phyloP scores from a whole-genome alignment of 2,113 vertebrate genomes.

The Gopherus evgoodei region DNA sequence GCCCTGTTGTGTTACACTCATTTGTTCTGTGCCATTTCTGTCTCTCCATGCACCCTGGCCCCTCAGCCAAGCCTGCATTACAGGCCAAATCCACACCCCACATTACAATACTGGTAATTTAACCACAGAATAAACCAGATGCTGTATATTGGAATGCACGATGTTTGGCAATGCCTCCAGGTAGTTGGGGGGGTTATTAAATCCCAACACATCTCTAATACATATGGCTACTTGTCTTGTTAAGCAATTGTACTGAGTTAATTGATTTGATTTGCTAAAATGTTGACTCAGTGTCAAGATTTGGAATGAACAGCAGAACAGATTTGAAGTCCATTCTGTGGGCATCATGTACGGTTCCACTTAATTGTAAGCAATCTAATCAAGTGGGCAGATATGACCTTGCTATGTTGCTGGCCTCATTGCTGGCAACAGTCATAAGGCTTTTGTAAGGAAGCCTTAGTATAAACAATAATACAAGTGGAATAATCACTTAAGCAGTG shows the following conservation, averaged over 20 bases:
- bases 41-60: neutral
- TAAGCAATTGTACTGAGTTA: neutral
- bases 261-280: conserved; percentile 7
- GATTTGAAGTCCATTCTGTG: neutral
- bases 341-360: neutral
- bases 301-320: neutral
- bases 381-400: neutral
- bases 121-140: neutral
- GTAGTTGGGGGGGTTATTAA: neutral
- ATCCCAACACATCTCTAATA: neutral
- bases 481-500: neutral
- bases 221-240: neutral
- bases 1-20: neutral
- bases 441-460: neutral
- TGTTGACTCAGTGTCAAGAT: neutral
- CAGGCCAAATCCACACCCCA: neutral
- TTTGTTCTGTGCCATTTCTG: neutral
- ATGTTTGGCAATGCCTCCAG: neutral
- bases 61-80: rapidly evolving
- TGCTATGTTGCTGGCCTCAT: neutral
- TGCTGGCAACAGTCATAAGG: neutral
- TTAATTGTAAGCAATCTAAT: neutral
- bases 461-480: neutral
- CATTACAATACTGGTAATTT: rapidly evolving
- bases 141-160: neutral